phyloP scores from a whole-genome alignment of 2,113 vertebrate genomes.

The Sterna hirundo region DNA sequence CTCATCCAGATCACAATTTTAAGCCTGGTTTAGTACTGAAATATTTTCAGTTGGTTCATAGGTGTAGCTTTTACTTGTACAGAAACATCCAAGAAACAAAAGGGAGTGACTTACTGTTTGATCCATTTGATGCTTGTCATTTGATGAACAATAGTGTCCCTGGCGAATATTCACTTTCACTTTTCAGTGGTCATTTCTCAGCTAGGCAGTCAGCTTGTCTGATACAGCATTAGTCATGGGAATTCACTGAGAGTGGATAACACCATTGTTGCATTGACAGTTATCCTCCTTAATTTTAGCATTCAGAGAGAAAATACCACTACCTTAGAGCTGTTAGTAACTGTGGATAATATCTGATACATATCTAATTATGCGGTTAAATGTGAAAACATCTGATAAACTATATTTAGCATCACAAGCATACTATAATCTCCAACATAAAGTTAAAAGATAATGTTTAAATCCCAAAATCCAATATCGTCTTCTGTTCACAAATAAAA shows the following conservation, averaged over 20 bases:
- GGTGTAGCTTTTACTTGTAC: not conserved
- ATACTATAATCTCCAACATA: not conserved
- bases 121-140: not conserved
- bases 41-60: not conserved
- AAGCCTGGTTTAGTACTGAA: not conserved
- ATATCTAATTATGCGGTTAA: not conserved
- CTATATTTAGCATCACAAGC: not conserved
- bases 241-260: not conserved
- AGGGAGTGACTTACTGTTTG: not conserved
- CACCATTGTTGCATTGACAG: not conserved
- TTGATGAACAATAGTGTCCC: not conserved
- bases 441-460: not conserved
- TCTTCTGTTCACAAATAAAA: not conserved
- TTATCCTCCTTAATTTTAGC: not conserved
- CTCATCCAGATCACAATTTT: not conserved
- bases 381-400: not conserved
- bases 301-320: not conserved
- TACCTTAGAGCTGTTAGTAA: not conserved
- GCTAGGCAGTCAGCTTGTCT: not conserved
- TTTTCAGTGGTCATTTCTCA: not conserved
- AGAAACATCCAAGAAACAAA: not conserved
- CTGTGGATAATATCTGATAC: not conserved
- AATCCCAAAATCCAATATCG: not conserved
- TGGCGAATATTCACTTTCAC: not conserved
- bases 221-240: not conserved